These are phyloP conservation scores for Masnerella sp. DNA, from an alignment of 2,888 invertebrate species.

Conservation along the genomic window DNA sequence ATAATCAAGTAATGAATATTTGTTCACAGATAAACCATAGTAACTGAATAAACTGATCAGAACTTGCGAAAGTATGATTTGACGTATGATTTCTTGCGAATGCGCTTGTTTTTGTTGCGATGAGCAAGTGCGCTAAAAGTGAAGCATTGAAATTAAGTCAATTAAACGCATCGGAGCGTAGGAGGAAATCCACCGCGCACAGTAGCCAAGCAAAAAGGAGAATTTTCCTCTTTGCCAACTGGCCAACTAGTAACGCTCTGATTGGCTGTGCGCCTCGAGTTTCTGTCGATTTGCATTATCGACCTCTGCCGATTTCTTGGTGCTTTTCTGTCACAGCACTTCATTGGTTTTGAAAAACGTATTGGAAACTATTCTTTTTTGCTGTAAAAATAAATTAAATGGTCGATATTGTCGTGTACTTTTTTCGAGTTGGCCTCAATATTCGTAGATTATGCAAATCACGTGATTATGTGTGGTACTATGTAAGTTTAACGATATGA, in stretches of 20 bases:
- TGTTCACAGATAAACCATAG: too few species aligned
- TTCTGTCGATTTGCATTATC: conserved; percentile 13
- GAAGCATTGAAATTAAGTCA: conserved; percentile 57
- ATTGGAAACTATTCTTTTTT: too few species aligned
- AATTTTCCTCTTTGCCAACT: conserved; percentile 60
- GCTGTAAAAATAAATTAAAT: too few species aligned
- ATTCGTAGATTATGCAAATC: too few species aligned
- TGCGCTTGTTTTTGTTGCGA: conserved; percentile 22
- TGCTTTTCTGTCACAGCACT: too few species aligned
- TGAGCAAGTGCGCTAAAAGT: conserved; percentile 43
- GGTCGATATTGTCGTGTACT: too few species aligned
- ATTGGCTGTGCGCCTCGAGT: conserved; percentile 60
- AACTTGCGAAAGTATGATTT: conserved; percentile 34
- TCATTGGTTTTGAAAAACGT: too few species aligned
- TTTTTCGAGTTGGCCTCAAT: too few species aligned
- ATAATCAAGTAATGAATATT: too few species aligned
- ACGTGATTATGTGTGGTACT: too few species aligned
- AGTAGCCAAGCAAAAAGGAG: conserved; percentile 55
- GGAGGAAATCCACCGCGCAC: conserved; percentile 45
- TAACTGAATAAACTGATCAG: not conserved
- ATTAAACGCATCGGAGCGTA: conserved; percentile 59
- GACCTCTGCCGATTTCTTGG: too few species aligned
- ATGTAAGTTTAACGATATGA: too few species aligned
- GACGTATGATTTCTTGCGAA: conserved; percentile 20
- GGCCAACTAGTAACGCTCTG: conserved; percentile 75